Base-by-base conservation (phyloP, 2,888 invertebrate genomes). In the Morpho helenor region DNA sequence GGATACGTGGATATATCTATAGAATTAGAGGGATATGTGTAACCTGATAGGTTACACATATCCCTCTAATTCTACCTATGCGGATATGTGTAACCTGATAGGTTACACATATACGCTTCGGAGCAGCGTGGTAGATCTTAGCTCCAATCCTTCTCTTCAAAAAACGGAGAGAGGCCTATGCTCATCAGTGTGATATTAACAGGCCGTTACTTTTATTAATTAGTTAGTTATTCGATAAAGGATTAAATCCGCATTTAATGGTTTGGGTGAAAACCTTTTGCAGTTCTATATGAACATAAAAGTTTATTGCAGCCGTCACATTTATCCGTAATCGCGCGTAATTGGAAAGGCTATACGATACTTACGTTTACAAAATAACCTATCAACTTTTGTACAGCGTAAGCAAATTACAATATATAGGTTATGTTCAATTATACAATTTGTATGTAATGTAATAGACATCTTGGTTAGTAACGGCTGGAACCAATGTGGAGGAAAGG, bases 271-370 rank as follows among this genome's bases (percentile, higher is more conserved):
- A 57, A 52, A 52, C 42, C 55, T 59, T 61, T 45, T 59, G 49
- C 61, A 58, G 61, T 59, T 61, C 61, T 61, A 61, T 61, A 59
- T 59, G 58, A 52, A 49, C 61, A 61, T 61, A 61, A 61, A 61
- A 61, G 52, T 61, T 61, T 61, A 61, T 61, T 59, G 61, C 48
- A 52, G 59, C 61, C 59, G 61, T 59, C 61, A 59, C 59, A 55
- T 61, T 61, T 61, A 61, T 59, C 52, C 43, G 59, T 52, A 61
- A 61, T 61, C 56, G 55, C 61, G 52, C 61, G 59, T 61, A 61
- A 61, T 61, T 61, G 61, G 61, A 55, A 59, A 52, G 55, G 59
- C 58, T 58, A 61, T 59, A 59, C 49, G 59, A 61, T 55, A 55
- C 61, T 49, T 52, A 52, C 58, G 23, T 31, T 45, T 52, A 52